Base-by-base conservation (phyloP, 1,140 invertebrate species). In the Whitmania pigra region DNA sequence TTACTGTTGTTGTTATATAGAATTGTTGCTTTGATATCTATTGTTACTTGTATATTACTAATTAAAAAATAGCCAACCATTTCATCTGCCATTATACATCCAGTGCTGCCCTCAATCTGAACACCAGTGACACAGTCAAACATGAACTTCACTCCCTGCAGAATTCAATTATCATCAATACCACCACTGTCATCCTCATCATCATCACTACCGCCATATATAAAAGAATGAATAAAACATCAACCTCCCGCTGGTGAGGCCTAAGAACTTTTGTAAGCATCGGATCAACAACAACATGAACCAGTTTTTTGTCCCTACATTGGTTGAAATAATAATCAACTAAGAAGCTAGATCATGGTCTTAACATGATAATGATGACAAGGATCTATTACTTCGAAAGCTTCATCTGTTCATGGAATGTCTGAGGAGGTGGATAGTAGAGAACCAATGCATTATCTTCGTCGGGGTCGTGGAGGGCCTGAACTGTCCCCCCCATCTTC, bases 71-170 rank as follows among this genome's bases (percentile, higher is more conserved):
- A 53, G 18, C 72, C 72, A 74, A 80, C 93, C 94, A 98, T 97
- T 87, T 97, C 94, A 84, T 98, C 94, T 40, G 94, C 94, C 94
- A 98, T 97, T 54, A 98, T 97, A 78, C 94, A 97, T 3, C 95
- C 94, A 85, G 87, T 90, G 73, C 89, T 90, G 76, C 87, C 85
- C 74, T 90, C 89, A 74, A 97, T 96, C 78, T 91, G 88, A 73
- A 86, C 84, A 20, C 96, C 97, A 49, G 91, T 97, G 1, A 98
- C 94, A 86, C 96, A 99, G 80, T 99, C 94, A 80, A 97, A 99
- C 94, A 99, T 97, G 81, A 99, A 99, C 79, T 95, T 94, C 0
- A 99, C 96, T 40, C 97, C 97, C 86, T 86, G 43, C 43, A 49
- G 15, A 49, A 49, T 36, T 36, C 31, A 36, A 36, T 36, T 6